Percentiles rank a stretch among this genome's conserved stretches.
These are phyloP conservation scores for Poliocrania exsul DNA, from an alignment of 2,797 vertebrate genomes.

Conservation along the genomic window DNA sequence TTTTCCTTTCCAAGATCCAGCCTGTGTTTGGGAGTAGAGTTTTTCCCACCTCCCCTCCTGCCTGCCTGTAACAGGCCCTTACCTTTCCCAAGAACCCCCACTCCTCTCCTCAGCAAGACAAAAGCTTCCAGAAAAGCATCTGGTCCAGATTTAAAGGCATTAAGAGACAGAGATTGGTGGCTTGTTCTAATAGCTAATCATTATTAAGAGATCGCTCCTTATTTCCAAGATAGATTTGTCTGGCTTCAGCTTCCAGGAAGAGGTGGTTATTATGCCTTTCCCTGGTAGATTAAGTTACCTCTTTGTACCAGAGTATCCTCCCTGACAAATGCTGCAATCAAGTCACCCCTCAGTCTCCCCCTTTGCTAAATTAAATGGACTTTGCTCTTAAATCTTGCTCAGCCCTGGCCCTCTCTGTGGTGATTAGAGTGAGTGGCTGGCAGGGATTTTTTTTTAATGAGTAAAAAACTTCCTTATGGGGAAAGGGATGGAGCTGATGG, in stretches of 20 bases:
- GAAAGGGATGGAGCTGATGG: not conserved
- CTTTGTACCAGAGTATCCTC: not conserved
- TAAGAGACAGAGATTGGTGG: slow-evolving; percentile 50
- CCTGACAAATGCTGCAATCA: slow-evolving; percentile 45
- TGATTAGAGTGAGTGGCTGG: not conserved
- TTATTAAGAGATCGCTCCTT: slow-evolving; percentile 43
- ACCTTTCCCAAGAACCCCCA: not conserved
- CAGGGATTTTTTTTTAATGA: not conserved
- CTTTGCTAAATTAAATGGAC: not conserved
- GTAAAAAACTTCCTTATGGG: not conserved
- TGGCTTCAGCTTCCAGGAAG: slow-evolving; percentile 58
- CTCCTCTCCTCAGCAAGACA: not conserved
- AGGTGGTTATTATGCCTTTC: slow-evolving; percentile 33
- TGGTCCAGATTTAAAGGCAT: slow-evolving; percentile 59
- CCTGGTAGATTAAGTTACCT: slow-evolving; percentile 47
- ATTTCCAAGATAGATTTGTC: slow-evolving; percentile 61
- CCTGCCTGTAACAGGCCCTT: not conserved
- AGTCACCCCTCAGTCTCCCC: slow-evolving; percentile 40
- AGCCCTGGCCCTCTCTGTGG: not conserved
- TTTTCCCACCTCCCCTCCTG: not conserved
- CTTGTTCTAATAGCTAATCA: slow-evolving; percentile 62
- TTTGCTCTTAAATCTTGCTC: not conserved
- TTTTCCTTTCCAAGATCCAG: not conserved
- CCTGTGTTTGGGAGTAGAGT: not conserved
- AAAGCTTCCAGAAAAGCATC: slow-evolving; percentile 62